These are phyloP conservation scores for Cottoperca gobio DNA, from an alignment of 2,797 vertebrate genomes.

Conservation along the genomic window DNA sequence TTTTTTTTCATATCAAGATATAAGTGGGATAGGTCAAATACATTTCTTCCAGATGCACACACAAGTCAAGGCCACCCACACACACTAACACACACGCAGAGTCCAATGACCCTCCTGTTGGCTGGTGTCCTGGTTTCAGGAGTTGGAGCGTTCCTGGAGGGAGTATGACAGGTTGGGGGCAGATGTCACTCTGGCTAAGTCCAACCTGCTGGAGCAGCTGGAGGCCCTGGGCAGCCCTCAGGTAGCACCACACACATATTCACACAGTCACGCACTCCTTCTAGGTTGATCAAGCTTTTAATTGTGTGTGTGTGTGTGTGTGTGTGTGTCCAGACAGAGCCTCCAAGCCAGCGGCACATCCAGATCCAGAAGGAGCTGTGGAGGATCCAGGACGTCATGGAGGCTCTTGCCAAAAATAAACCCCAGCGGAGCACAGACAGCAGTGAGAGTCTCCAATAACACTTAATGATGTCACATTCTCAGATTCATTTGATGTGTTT, in stretches of 20 bases:
- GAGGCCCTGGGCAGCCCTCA: conserved; percentile 89
- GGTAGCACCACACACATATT: conserved; percentile 56
- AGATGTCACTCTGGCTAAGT: conserved; percentile 90
- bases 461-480: not conserved
- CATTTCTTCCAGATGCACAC: too few relatives aligned
- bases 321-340: conserved; percentile 87
- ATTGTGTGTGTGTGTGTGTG: not conserved
- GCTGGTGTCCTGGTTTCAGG: conserved; percentile 78
- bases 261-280: conserved; percentile 8
- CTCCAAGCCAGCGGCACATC: conserved; percentile 93
- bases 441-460: conserved; percentile 71
- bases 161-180: conserved; percentile 92
- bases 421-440: conserved; percentile 86
- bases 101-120: not conserved
- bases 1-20: too few relatives aligned
- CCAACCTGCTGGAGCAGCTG: conserved; percentile 92
- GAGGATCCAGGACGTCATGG: conserved; percentile 98
- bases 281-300: not conserved
- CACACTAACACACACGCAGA: not conserved
- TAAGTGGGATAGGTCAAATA: too few relatives aligned
- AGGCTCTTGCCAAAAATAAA: conserved; percentile 93
- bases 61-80: not conserved
- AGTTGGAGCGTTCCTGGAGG: conserved; percentile 92
- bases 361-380: conserved; percentile 98
- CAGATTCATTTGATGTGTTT: not conserved